phyloP scores from a whole-genome alignment of 92 coral and sea anemone genomes.

The Epizoanthus illoricatus region DNA sequence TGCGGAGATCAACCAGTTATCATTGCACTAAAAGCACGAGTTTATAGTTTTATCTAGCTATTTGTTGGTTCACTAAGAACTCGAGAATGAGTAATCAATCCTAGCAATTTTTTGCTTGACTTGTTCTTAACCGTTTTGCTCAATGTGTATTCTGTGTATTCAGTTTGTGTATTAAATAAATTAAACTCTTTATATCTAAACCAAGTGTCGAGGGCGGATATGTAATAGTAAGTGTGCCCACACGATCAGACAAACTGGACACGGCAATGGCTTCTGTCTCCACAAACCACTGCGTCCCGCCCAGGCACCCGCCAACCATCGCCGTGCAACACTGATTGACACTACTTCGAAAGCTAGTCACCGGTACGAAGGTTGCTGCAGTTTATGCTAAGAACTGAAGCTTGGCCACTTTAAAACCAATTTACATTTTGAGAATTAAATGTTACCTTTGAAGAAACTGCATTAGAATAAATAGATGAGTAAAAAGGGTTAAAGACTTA shows the following conservation, averaged over 20 bases:
- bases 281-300: conserved; percentile 1
- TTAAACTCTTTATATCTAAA: conserved; percentile 29
- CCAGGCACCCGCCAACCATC: neutral
- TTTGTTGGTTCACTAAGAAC: neutral
- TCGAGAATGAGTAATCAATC: neutral
- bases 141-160: conserved; percentile 10
- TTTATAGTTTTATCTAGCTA: neutral
- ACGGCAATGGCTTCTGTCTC: conserved; percentile 18
- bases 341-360: neutral
- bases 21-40: neutral
- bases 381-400: neutral
- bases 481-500: conserved; percentile 14
- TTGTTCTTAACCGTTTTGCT: neutral
- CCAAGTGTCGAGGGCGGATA: conserved; percentile 71
- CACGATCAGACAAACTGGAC: conserved; percentile 23
- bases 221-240: conserved; percentile 15
- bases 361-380: neutral
- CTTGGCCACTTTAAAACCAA: conserved; percentile 7
- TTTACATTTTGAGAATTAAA: neutral
- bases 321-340: neutral
- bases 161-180: conserved; percentile 25
- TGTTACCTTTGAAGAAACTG: neutral
- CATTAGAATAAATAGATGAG: neutral
- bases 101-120: neutral
- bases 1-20: neutral